Evolutionary conservation across 2,888 invertebrate genomes (phyloP).

Genomic region (Epistrophe eligans): DNA sequence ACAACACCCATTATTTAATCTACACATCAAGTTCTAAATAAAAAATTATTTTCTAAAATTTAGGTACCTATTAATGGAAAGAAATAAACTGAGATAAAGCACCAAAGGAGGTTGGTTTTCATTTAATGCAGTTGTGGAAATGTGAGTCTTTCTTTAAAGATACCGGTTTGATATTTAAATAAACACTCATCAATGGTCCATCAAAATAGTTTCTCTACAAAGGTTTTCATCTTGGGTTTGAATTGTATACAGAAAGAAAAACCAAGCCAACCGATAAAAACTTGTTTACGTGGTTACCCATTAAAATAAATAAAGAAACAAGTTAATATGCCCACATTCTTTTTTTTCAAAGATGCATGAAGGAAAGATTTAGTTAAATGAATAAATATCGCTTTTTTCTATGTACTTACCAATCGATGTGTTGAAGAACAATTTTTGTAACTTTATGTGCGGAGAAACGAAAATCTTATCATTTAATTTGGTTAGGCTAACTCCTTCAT

Average conservation of each 20-base stretch:
- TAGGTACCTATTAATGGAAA: neutral
- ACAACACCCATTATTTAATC: neutral
- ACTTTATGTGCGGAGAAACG: neutral
- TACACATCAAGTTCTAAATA: neutral
- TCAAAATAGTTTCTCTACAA: neutral
- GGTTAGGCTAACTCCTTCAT: neutral
- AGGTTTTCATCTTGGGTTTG: neutral
- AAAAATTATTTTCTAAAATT: neutral
- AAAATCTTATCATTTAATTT: slow-evolving; percentile 39
- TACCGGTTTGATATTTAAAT: slow-evolving; percentile 11
- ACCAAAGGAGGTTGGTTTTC: neutral
- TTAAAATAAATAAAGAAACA: neutral
- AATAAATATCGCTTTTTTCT: neutral
- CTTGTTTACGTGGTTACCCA: slow-evolving; percentile 3
- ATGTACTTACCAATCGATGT: neutral
- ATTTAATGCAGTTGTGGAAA: neutral
- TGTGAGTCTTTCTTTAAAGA: neutral
- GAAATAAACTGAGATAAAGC: neutral
- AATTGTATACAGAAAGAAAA: neutral
- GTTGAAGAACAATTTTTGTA: neutral
- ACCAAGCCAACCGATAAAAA: slow-evolving; percentile 16
- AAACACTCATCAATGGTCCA: neutral
- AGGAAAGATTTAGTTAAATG: neutral
- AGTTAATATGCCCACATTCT: neutral
- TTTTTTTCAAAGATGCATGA: slow-evolving; percentile 6